These are phyloP conservation scores for Xanthia togata DNA, from an alignment of 2,888 invertebrate genomes.

Conservation along the genomic window DNA sequence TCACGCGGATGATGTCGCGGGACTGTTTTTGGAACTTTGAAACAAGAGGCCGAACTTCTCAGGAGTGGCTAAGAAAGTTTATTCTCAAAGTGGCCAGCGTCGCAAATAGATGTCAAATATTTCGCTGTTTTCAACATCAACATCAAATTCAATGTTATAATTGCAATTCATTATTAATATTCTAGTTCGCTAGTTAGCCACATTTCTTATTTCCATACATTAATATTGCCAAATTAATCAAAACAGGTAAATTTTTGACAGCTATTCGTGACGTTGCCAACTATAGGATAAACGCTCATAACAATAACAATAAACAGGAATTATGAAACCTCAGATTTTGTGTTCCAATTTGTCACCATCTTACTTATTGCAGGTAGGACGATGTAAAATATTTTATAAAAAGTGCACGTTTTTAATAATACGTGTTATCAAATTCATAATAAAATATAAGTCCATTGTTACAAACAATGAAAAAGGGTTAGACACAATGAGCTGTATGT, in stretches of 20 bases:
- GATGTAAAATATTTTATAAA: neutral
- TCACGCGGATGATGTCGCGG: neutral
- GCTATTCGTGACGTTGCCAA: too few species aligned
- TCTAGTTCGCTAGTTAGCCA: too few species aligned
- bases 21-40: neutral
- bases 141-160: too few species aligned
- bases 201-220: too few species aligned
- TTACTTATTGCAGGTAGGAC: neutral
- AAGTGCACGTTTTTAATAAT: conserved; percentile 25
- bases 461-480: conserved; percentile 16
- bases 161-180: too few species aligned
- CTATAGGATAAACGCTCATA: neutral
- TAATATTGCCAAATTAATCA: too few species aligned
- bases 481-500: conserved; percentile 45
- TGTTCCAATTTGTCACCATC: too few species aligned
- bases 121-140: too few species aligned
- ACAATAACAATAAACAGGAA: neutral
- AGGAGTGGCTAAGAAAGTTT: neutral
- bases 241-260: too few species aligned
- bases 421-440: conserved; percentile 21
- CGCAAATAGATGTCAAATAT: too few species aligned
- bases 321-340: neutral
- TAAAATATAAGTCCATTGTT: conserved; percentile 38
- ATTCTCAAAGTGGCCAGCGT: too few species aligned
- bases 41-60: neutral